Evolutionary conservation across 2,888 invertebrate genomes (phyloP).

Genomic region (Aproaerema taeniolella): DNA sequence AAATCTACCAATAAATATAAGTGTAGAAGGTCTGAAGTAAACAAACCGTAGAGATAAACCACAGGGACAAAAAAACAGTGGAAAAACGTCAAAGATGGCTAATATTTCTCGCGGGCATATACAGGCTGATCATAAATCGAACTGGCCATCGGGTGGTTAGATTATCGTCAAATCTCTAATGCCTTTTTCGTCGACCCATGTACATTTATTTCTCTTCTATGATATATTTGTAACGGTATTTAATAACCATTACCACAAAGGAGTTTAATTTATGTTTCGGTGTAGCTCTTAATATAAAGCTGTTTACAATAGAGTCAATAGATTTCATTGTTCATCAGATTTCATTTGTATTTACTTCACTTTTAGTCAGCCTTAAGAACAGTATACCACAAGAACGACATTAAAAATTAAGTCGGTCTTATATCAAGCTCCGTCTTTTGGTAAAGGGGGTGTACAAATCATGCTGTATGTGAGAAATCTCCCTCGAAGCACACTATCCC

Average conservation of each 20-base stretch:
- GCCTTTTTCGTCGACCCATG: conserved; percentile 10
- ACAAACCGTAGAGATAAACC: not conserved
- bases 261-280: too few species aligned
- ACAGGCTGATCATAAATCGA: conserved; percentile 6
- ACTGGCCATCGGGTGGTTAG: conserved; percentile 1
- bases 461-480: not conserved
- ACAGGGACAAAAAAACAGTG: not conserved
- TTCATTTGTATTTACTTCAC: too few species aligned
- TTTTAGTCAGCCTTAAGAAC: too few species aligned
- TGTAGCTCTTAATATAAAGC: too few species aligned
- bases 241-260: not conserved
- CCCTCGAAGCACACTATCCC: not conserved
- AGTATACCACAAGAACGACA: too few species aligned
- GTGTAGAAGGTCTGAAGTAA: too few species aligned
- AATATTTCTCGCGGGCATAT: not conserved
- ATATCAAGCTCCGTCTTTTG: too few species aligned
- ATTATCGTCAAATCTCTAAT: conserved; percentile 3
- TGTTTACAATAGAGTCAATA: too few species aligned
- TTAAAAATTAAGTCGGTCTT: too few species aligned
- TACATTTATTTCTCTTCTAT: conserved; percentile 5
- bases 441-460: too few species aligned
- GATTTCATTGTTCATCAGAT: too few species aligned
- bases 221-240: conserved; percentile 1
- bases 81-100: conserved; percentile 2
- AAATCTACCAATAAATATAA: too few species aligned